Evolutionary conservation across 1,140 invertebrate genomes (phyloP).

Genomic region (Diorhabda elongata): DNA sequence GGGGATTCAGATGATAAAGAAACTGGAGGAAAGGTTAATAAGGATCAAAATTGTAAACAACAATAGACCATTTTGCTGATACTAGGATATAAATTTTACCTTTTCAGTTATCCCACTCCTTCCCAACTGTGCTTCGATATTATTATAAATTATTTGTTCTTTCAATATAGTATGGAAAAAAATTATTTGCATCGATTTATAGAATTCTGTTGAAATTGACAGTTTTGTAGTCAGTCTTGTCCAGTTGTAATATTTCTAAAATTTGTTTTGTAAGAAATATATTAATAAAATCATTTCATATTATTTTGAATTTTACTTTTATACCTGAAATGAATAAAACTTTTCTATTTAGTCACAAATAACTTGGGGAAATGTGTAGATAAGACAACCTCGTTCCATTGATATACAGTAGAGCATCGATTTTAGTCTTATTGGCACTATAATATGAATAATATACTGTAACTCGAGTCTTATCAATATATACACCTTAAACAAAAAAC

Average conservation of each 20-base stretch:
- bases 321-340: background rate
- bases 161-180: slow-evolving; percentile 7
- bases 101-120: background rate
- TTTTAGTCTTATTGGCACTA: no score
- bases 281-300: slow-evolving; percentile 16
- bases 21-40: slow-evolving; percentile 19
- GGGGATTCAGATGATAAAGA: slow-evolving; percentile 28
- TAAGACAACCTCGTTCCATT: no score
- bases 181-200: slow-evolving; percentile 1
- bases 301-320: background rate
- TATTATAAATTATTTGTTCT: slow-evolving; percentile 3
- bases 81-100: slow-evolving; percentile 10
- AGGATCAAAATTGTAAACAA: slow-evolving; percentile 40
- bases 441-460: no score
- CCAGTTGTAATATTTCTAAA: slow-evolving; percentile 13
- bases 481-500: no score
- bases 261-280: slow-evolving; percentile 18
- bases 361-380: no score
- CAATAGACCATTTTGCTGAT: slow-evolving; percentile 28
- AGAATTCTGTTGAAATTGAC: background rate
- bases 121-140: background rate
- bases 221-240: background rate
- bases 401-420: no score
- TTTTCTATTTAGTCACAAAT: no score
- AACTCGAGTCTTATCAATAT: no score